phyloP scores from a whole-genome alignment of 1,140 invertebrate species.

The Mizuhopecten yessoensis region DNA sequence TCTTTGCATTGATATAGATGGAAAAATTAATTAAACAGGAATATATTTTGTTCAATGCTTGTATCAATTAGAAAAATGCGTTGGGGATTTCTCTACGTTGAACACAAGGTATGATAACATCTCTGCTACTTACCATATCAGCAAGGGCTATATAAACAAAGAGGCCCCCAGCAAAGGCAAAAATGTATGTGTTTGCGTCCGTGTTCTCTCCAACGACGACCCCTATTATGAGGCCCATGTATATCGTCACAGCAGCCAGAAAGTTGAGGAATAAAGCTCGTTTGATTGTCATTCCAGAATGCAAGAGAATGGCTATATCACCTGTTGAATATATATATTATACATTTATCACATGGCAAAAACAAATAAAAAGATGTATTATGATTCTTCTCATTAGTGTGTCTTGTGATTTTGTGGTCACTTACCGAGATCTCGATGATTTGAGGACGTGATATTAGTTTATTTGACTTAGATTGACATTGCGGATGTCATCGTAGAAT shows the following conservation, averaged over 20 bases:
- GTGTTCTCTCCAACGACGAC: conserved; percentile 80
- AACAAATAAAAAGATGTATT: too few species aligned
- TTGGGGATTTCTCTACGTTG: too few species aligned
- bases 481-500: too few species aligned
- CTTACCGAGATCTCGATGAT: too few species aligned
- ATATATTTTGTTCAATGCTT: too few species aligned
- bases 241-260: conserved; percentile 87
- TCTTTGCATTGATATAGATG: background rate
- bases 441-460: too few species aligned
- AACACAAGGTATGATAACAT: background rate
- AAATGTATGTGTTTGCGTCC: conserved; percentile 85
- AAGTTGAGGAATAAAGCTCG: conserved; percentile 88
- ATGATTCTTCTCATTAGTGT: too few species aligned
- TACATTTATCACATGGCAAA: too few species aligned
- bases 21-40: background rate
- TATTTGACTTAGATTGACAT: too few species aligned
- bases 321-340: background rate
- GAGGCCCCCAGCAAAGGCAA: conserved; percentile 87
- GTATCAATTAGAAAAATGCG: background rate
- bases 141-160: conserved; percentile 88
- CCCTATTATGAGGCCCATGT: conserved; percentile 87
- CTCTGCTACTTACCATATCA: conserved; percentile 85
- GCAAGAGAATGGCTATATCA: conserved; percentile 86
- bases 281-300: conserved; percentile 87
- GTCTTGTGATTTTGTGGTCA: too few species aligned